Evolutionary conservation across 2,113 vertebrate species (phyloP).

Genomic region (Himantopus leucocephalus): DNA sequence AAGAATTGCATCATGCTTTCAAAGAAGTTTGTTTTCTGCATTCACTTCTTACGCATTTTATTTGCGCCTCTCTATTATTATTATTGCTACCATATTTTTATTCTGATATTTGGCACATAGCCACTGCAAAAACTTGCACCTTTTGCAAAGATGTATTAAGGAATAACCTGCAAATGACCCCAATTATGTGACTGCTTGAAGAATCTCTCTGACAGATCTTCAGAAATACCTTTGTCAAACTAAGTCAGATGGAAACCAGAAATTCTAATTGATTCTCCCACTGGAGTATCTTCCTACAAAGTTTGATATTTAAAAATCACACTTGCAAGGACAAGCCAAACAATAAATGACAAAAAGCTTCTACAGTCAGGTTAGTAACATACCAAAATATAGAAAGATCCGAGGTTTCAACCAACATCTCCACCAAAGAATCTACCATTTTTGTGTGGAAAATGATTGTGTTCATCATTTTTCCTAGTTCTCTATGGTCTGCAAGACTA

Average conservation of each 20-base stretch:
- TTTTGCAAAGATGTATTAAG: not conserved
- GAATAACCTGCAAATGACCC: not conserved
- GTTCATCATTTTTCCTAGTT: constrained; percentile 99
- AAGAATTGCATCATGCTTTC: not conserved
- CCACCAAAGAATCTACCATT: constrained; percentile 99
- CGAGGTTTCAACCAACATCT: constrained; percentile 98
- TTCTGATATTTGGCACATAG: not conserved
- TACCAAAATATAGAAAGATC: constrained; percentile 99
- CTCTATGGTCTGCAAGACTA: constrained; percentile 91
- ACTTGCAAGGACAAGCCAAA: not conserved
- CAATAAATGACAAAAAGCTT: not conserved
- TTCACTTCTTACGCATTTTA: not conserved
- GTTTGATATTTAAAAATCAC: not conserved
- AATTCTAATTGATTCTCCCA: not conserved
- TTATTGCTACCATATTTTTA: not conserved
- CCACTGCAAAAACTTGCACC: not conserved
- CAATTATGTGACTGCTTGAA: not conserved
- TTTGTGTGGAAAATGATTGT: constrained; percentile 99
- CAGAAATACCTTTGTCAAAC: not conserved
- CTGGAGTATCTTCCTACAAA: not conserved
- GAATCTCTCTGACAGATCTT: not conserved
- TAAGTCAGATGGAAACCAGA: not conserved
- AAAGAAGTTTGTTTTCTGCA: not conserved
- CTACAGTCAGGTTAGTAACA: constrained; percentile 23
- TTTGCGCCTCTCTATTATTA: not conserved